These are phyloP conservation scores for Vespertilio murinus DNA, from an alignment of 2,797 vertebrate species.

Conservation along the genomic window DNA sequence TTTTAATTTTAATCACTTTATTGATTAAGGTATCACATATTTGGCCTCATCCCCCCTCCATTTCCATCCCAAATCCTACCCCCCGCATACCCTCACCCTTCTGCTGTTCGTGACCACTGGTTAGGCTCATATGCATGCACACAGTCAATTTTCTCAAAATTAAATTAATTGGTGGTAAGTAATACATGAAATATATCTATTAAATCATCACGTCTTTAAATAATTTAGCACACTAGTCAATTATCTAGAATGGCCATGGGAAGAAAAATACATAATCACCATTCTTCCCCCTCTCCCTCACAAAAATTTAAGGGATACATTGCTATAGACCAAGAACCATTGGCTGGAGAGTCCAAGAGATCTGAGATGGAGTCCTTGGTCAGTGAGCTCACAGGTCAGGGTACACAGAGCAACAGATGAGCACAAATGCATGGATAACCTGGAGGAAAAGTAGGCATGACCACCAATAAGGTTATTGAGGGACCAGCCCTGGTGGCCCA, in stretches of 20 bases:
- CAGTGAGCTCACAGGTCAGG: neutral
- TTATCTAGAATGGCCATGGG: neutral
- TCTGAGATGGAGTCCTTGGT: too few relatives aligned
- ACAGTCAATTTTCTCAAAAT: neutral
- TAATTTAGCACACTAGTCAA: neutral
- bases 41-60: too few relatives aligned
- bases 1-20: too few relatives aligned
- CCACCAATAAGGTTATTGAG: neutral
- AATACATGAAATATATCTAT: neutral
- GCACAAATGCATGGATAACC: neutral
- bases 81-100: too few relatives aligned
- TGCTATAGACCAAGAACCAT: neutral
- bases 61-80: too few relatives aligned
- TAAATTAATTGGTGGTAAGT: neutral
- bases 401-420: neutral
- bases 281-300: too few relatives aligned
- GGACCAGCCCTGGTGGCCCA: too few relatives aligned
- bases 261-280: neutral
- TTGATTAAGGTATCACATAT: too few relatives aligned
- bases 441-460: neutral
- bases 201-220: neutral
- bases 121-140: too few relatives aligned
- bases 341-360: neutral
- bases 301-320: neutral
- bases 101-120: too few relatives aligned